Base-by-base conservation (phyloP, 2,113 vertebrate genomes). In the Anoura caudifer region DNA sequence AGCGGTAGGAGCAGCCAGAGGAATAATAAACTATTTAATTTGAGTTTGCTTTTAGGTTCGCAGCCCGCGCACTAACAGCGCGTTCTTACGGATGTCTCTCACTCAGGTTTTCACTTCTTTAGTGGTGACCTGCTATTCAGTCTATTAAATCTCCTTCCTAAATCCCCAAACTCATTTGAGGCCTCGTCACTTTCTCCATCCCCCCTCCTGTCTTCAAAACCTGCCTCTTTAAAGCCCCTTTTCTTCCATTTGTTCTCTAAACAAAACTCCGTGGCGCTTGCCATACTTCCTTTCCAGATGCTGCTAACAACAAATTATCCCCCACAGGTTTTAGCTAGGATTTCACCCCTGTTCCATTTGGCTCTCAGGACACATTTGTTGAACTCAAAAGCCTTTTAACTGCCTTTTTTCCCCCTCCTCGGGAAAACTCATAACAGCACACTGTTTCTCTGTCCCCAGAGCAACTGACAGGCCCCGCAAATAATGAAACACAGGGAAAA, bases 341-440 rank as follows among this genome's bases (percentile, higher is more conserved):
- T 94, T 97, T 96, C 91, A 97, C 87, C 79, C 81, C 75, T 95
- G 87, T 94, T 96, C 4, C 87, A 5, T 95, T 97, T 87, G 86
- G 47, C 59, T 96, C 80, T 65, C 41, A 93, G 41, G 43, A 79
- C 52, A 94, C 67, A 89, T 91, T 97, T 70, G 90, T 96, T 95
- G 86, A 97, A 97, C 84, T 97, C 72, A 65, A 41, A 98, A 96
- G 79, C 84, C 80, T 98, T 98, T 97, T 95, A 95, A 70, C 76
- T 92, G 97, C 19, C 73, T 56, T 80, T 87, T 82, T 73, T 54
- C 24, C 20, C 24, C 56, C 61, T 76, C 22, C 61, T 41, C 2
- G 28, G 45, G 38, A 98, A 97, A 97, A 85, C 2, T 70, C 22
- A 77, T 90, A 94, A 36, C 13, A 73, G 67, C 3, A 77, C 33